Evolutionary conservation across 2,888 invertebrate genomes (phyloP).

Genomic region (Rhagonycha lutea): DNA sequence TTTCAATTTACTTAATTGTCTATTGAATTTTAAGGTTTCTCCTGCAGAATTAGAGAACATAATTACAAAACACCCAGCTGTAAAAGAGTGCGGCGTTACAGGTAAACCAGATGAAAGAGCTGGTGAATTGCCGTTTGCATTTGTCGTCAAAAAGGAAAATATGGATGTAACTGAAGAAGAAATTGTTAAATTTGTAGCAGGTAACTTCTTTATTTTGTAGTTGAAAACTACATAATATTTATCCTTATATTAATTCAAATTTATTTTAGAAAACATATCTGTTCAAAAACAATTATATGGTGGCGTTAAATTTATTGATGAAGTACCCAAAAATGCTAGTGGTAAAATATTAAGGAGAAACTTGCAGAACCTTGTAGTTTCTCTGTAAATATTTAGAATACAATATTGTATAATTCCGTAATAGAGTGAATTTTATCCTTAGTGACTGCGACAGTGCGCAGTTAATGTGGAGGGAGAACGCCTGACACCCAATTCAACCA

Average conservation of each 20-base stretch:
- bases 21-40: conserved; percentile 60
- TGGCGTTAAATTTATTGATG: neutral
- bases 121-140: conserved; percentile 77
- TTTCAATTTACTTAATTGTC: neutral
- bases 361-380: neutral
- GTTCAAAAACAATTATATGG: neutral
- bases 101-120: conserved; percentile 70
- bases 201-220: conserved; percentile 4
- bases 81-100: conserved; percentile 79
- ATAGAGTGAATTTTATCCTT: too few relatives aligned
- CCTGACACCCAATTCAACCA: too few relatives aligned
- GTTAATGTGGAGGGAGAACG: too few relatives aligned
- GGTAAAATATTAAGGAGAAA: neutral
- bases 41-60: conserved; percentile 84
- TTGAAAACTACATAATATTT: neutral
- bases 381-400: neutral
- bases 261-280: neutral
- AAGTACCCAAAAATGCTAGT: neutral
- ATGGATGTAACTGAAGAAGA: conserved; percentile 53
- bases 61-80: conserved; percentile 67
- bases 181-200: conserved; percentile 52
- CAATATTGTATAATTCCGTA: too few relatives aligned
- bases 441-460: too few relatives aligned
- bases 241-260: neutral
- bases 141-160: conserved; percentile 66